Percentiles rank a stretch among this genome's conserved stretches.
These are phyloP conservation scores for Monarcha castaneiventris DNA, from an alignment of 2,113 vertebrate species.

Conservation along the genomic window DNA sequence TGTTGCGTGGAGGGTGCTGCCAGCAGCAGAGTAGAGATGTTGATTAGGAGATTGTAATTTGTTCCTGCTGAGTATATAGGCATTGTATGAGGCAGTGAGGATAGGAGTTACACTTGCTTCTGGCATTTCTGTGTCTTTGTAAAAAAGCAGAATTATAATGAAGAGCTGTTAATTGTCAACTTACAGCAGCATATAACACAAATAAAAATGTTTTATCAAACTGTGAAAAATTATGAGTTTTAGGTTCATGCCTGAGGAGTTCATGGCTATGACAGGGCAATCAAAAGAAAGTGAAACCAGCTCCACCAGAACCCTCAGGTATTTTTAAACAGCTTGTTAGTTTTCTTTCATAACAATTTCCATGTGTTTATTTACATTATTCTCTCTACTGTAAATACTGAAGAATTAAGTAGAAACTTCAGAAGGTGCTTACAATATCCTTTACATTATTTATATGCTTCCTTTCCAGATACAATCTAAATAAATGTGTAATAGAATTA, in stretches of 20 bases:
- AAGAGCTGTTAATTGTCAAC: background rate
- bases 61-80: background rate
- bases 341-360: background rate
- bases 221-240: background rate
- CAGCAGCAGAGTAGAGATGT: accelerated
- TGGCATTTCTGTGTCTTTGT: constrained; percentile 33
- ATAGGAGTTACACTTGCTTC: background rate
- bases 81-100: background rate
- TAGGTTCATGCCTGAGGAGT: background rate
- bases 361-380: background rate
- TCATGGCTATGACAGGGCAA: background rate
- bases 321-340: background rate
- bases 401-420: background rate
- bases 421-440: background rate
- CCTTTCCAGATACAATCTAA: background rate
- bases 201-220: background rate
- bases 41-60: background rate
- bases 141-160: background rate
- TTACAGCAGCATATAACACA: background rate
- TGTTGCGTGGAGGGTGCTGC: background rate
- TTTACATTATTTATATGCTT: background rate
- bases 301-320: background rate
- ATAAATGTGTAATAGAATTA: background rate
- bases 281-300: background rate
- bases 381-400: background rate